Evolutionary conservation across 2,113 vertebrate genomes (phyloP).

Genomic region (Sturnira hondurensis): DNA sequence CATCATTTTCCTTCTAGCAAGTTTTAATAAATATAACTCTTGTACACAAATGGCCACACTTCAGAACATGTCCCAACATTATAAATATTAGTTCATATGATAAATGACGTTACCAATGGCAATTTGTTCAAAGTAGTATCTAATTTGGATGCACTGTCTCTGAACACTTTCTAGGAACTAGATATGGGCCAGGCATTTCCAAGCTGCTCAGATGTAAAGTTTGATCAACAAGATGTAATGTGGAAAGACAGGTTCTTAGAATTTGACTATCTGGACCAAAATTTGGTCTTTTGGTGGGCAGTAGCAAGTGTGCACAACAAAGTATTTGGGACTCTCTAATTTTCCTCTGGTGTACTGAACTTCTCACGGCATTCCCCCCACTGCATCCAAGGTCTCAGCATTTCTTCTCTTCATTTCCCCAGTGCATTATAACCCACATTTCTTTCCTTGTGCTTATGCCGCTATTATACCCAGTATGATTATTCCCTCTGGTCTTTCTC

Average conservation of each 20-base stretch:
- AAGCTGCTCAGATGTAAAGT: background rate
- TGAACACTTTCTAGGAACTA: constrained; percentile 16
- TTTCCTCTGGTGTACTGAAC: background rate
- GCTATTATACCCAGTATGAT: background rate
- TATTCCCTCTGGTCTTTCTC: background rate
- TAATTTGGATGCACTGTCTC: constrained; percentile 9
- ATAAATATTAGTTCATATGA: background rate
- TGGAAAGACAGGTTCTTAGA: background rate
- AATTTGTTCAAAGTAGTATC: constrained; percentile 42
- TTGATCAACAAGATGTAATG: background rate
- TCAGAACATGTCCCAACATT: background rate
- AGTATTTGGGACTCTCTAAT: background rate
- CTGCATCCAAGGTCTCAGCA: background rate
- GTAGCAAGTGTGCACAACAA: background rate
- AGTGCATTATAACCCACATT: no score
- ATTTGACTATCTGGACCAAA: background rate
- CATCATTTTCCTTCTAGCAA: background rate
- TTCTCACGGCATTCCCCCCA: background rate
- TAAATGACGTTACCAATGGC: background rate
- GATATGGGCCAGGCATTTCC: background rate
- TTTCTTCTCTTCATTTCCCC: background rate
- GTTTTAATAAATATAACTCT: background rate
- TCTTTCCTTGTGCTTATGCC: background rate
- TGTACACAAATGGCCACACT: background rate
- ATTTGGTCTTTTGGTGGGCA: background rate